Evolutionary conservation across 2,888 invertebrate species (phyloP).

Genomic region (Pemphredon lugubris): DNA sequence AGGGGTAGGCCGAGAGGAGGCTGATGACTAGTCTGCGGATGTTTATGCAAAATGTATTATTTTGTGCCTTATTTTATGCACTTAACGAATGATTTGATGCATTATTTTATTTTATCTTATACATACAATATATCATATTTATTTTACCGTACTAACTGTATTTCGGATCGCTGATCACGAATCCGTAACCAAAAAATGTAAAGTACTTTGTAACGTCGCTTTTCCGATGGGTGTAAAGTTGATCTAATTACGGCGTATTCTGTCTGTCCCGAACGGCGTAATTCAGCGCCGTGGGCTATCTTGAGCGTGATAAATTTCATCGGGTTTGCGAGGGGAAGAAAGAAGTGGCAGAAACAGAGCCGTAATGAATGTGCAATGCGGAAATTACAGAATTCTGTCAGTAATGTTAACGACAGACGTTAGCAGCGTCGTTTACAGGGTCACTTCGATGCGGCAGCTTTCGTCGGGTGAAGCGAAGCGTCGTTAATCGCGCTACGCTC

Average conservation of each 20-base stretch:
- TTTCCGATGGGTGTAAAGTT: background rate
- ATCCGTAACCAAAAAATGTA: too few relatives aligned
- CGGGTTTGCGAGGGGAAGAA: background rate
- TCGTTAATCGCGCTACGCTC: conserved; percentile 38
- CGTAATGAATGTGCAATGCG: conserved; percentile 23
- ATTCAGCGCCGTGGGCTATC: background rate
- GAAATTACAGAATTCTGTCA: conserved; percentile 42
- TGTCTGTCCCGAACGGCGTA: background rate
- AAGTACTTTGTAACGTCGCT: background rate
- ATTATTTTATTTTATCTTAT: too few relatives aligned
- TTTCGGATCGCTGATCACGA: too few relatives aligned
- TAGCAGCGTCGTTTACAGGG: conserved; percentile 50
- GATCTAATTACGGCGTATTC: conserved; percentile 12
- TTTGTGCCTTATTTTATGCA: too few relatives aligned
- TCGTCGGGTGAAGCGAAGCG: conserved; percentile 23
- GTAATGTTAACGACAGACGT: conserved; percentile 43
- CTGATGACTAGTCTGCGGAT: too few relatives aligned
- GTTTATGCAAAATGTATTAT: too few relatives aligned
- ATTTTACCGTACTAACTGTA: too few relatives aligned
- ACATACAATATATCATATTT: too few relatives aligned
- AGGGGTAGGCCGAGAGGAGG: too few relatives aligned
- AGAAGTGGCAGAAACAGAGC: conserved; percentile 2
- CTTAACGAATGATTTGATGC: too few relatives aligned
- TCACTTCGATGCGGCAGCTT: conserved; percentile 38
- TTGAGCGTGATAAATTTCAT: conserved; percentile 24